Conservation (phyloP, 2,888 invertebrate genomes). For the Lordiphosa fenestrarum region DNA sequence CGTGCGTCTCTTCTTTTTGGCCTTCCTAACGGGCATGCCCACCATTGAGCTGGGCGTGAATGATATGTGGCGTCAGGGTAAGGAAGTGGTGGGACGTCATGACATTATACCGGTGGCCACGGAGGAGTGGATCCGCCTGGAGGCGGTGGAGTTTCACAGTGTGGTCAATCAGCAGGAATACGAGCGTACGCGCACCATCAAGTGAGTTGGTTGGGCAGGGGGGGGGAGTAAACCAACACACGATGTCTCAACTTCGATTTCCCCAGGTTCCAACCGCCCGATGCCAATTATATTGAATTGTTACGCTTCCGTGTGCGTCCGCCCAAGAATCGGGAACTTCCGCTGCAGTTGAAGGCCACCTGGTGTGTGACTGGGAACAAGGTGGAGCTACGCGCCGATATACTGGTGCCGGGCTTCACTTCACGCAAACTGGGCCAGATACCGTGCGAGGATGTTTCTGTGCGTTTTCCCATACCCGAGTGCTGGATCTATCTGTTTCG, state of each 20-base stretch:
- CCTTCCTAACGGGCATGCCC: slow-evolving; percentile 97
- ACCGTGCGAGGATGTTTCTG: slow-evolving; percentile 98
- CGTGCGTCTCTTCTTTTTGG: slow-evolving; percentile 96
- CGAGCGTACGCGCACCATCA: slow-evolving; percentile 90
- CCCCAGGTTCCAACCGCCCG: slow-evolving; percentile 95
- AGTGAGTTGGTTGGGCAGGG: no score
- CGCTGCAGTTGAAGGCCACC: slow-evolving; percentile 94
- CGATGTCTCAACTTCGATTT: slow-evolving; percentile 3
- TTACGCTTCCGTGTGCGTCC: slow-evolving; percentile 97
- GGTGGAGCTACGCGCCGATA: slow-evolving; percentile 97
- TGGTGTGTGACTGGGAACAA: slow-evolving; percentile 94
- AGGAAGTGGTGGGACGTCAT: slow-evolving; percentile 98
- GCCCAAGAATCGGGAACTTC: slow-evolving; percentile 97
- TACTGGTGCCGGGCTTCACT: slow-evolving; percentile 97
- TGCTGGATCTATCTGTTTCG: slow-evolving; percentile 99
- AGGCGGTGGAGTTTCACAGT: slow-evolving; percentile 95
- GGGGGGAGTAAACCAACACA: no score
- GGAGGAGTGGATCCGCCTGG: slow-evolving; percentile 99
- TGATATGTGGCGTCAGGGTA: slow-evolving; percentile 98
- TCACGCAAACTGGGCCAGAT: slow-evolving; percentile 97
- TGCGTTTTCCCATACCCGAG: slow-evolving; percentile 98
- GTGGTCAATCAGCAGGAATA: slow-evolving; percentile 96
- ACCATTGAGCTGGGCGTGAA: slow-evolving; percentile 98
- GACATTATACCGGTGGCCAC: slow-evolving; percentile 99
- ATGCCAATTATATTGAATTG: slow-evolving; percentile 98